Percentiles rank a stretch among this genome's conserved stretches.
Conservation (phyloP, 2,113 vertebrate genomes). For the Cheirogaleus medius region DNA sequence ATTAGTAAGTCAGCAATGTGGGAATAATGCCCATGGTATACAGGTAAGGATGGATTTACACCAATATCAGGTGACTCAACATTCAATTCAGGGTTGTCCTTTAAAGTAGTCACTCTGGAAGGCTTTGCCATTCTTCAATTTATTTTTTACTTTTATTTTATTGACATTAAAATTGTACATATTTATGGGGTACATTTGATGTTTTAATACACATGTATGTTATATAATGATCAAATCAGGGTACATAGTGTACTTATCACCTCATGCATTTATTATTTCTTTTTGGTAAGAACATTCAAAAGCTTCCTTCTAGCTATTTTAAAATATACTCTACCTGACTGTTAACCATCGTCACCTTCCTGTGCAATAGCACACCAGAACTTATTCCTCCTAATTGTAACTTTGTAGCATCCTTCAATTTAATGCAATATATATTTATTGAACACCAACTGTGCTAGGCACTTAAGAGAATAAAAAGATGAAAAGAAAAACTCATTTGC, state of each 20-base stretch:
- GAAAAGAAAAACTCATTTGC: neutral
- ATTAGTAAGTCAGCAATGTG: neutral
- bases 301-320: neutral
- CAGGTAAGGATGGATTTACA: neutral
- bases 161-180: neutral
- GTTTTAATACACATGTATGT: neutral
- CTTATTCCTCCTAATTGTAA: neutral
- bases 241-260: neutral
- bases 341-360: neutral
- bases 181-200: neutral
- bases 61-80: neutral
- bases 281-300: neutral
- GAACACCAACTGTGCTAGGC: neutral
- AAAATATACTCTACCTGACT: neutral
- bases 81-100: neutral
- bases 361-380: neutral
- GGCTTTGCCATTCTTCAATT: neutral
- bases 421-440: neutral
- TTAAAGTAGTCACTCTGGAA: neutral
- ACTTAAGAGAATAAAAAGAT: neutral
- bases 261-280: neutral
- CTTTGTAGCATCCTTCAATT: neutral
- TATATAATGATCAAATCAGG: neutral
- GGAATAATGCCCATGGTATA: accelerated
- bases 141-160: neutral